Conservation (phyloP, 2,888 invertebrate genomes). For the Cynaeus angustus region DNA sequence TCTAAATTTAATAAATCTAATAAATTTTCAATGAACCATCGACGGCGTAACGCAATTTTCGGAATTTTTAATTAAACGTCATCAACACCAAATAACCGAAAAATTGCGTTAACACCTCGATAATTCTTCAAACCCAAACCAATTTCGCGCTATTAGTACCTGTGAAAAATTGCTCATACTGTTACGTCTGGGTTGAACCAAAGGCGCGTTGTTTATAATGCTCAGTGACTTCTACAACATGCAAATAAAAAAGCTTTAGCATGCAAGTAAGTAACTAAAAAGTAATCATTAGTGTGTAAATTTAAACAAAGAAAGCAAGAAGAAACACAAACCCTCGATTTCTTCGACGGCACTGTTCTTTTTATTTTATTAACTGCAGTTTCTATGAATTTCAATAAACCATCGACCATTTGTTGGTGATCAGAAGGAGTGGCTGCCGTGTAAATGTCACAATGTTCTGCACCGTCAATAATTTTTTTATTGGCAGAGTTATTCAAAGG, state of each 20-base stretch:
- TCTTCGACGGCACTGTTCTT: slow-evolving; percentile 78
- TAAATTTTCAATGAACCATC: too few species aligned
- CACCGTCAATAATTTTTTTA: slow-evolving; percentile 84
- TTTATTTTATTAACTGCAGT: slow-evolving; percentile 92
- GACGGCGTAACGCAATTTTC: too few species aligned
- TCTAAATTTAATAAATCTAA: too few species aligned
- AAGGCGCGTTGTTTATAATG: slow-evolving; percentile 68
- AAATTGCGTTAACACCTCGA: slow-evolving; percentile 20
- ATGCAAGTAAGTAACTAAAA: slow-evolving; percentile 52
- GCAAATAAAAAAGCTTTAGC: slow-evolving; percentile 60
- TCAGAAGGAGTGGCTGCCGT: slow-evolving; percentile 76
- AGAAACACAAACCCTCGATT: slow-evolving; percentile 81
- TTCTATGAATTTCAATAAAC: slow-evolving; percentile 88
- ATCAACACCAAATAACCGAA: not conserved
- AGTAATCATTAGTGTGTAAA: slow-evolving; percentile 43
- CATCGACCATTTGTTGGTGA: slow-evolving; percentile 79
- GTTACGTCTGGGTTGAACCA: slow-evolving; percentile 71
- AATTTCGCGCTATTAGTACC: slow-evolving; percentile 57
- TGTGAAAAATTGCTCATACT: slow-evolving; percentile 71
- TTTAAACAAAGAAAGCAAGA: slow-evolving; percentile 13
- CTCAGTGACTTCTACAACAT: slow-evolving; percentile 73
- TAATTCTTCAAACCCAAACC: slow-evolving; percentile 13
- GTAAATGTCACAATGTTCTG: slow-evolving; percentile 89
- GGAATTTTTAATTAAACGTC: too few species aligned
- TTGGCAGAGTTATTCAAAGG: slow-evolving; percentile 88